Percentiles rank a stretch among this genome's conserved stretches.
phyloP scores from a whole-genome alignment of 2,888 invertebrate species.

The Lamellibrachia columna region DNA sequence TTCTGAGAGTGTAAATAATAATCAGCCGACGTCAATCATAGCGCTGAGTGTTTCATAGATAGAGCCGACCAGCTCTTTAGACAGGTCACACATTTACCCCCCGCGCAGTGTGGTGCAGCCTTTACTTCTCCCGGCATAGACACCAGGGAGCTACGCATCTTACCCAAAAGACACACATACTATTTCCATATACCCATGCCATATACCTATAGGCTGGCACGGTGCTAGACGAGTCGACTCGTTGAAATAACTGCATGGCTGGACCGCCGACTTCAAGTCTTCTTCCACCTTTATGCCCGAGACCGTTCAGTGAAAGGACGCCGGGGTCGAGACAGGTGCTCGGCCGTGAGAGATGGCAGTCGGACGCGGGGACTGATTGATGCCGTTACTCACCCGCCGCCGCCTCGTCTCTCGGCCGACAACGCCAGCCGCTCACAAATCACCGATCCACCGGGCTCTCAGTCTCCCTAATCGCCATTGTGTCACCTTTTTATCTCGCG shows the following conservation, averaged over 20 bases:
- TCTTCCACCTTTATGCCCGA: neutral
- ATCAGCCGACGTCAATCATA: too few relatives aligned
- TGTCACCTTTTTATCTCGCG: neutral
- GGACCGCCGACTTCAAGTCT: neutral
- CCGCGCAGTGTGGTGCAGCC: too few relatives aligned
- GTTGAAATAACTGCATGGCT: neutral
- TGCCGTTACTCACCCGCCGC: neutral
- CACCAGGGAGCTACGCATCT: too few relatives aligned
- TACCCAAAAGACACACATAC: too few relatives aligned
- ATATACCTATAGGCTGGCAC: too few relatives aligned
- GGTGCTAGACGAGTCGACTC: too few relatives aligned
- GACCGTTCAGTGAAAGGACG: neutral
- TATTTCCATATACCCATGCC: too few relatives aligned
- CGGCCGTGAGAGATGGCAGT: neutral
- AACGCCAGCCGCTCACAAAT: neutral
- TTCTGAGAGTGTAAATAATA: too few relatives aligned
- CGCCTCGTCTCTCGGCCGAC: neutral
- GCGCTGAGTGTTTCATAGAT: too few relatives aligned
- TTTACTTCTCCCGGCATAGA: too few relatives aligned
- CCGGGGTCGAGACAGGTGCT: neutral
- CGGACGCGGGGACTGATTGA: neutral
- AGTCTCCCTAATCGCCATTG: neutral
- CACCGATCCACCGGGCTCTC: neutral
- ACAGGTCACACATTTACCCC: too few relatives aligned
- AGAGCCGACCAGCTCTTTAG: too few relatives aligned